These are phyloP conservation scores for Mantis religiosa DNA, from an alignment of 2,888 invertebrate species.

Conservation along the genomic window DNA sequence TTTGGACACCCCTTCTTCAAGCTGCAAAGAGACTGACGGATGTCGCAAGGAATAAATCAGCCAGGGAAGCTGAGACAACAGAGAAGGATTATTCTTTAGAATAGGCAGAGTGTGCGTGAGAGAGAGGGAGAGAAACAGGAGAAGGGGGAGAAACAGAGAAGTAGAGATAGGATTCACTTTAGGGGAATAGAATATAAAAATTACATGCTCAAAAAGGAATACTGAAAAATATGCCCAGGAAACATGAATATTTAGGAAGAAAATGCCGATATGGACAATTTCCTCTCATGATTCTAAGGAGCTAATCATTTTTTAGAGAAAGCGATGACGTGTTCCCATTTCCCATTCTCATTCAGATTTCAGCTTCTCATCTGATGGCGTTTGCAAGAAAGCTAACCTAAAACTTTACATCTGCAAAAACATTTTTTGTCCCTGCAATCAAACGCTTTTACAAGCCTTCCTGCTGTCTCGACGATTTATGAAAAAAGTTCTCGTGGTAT, in stretches of 20 bases:
- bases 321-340: background rate
- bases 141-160: background rate
- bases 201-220: background rate
- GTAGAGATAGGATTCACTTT: background rate
- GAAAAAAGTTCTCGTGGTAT: background rate
- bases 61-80: slow-evolving; percentile 5
- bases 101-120: background rate
- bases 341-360: background rate
- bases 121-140: background rate
- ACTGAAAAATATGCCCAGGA: background rate
- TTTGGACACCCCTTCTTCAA: background rate
- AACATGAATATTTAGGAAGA: background rate
- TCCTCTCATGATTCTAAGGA: background rate
- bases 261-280: background rate
- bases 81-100: slow-evolving; percentile 6
- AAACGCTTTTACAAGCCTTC: background rate
- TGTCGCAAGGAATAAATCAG: slow-evolving; percentile 27
- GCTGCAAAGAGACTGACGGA: slow-evolving; percentile 19
- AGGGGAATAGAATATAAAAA: background rate
- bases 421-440: background rate
- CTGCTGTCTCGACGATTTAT: background rate
- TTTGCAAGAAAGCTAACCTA: background rate
- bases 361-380: background rate
- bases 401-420: background rate
- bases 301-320: background rate